Percentiles rank a stretch among this genome's conserved stretches.
Evolutionary conservation across 2,113 vertebrate species (phyloP).

Genomic region (Heterotilapia buettikoferi): DNA sequence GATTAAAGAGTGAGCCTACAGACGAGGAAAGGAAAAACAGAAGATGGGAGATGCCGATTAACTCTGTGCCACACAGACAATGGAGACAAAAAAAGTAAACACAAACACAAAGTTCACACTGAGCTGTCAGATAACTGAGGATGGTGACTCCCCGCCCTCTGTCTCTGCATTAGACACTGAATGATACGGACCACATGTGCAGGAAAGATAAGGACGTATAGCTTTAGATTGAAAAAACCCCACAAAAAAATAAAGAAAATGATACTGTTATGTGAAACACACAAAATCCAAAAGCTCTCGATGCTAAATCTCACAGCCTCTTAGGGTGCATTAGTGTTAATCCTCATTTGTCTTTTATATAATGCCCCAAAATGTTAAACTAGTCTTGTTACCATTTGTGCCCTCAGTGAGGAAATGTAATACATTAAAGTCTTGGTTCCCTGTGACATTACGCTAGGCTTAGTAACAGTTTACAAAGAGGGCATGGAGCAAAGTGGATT

Average conservation of each 20-base stretch:
- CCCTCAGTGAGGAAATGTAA: background rate
- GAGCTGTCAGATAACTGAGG: background rate
- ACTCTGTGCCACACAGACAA: background rate
- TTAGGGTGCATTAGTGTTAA: background rate
- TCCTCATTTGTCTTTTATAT: background rate
- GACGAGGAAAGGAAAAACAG: background rate
- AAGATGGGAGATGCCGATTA: background rate
- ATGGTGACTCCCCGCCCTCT: constrained; percentile 15
- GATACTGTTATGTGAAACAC: background rate
- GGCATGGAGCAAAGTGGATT: background rate
- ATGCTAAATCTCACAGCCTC: background rate
- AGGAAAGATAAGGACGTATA: constrained; percentile 43
- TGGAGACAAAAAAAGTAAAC: background rate
- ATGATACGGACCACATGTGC: constrained; percentile 33
- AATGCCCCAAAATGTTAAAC: background rate
- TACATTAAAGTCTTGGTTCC: background rate
- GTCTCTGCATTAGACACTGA: constrained; percentile 17
- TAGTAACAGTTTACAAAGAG: constrained; percentile 24
- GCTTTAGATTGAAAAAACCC: background rate
- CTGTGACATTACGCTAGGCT: constrained; percentile 15
- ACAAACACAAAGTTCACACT: background rate
- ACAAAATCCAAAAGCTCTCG: background rate
- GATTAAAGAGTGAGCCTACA: background rate
- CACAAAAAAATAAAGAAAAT: background rate
- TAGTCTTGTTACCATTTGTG: background rate